Evolutionary conservation across 2,113 vertebrate species (phyloP), one percentile per base, ranked within the genome.

Genomic region (Serilophus lunatus): DNA sequence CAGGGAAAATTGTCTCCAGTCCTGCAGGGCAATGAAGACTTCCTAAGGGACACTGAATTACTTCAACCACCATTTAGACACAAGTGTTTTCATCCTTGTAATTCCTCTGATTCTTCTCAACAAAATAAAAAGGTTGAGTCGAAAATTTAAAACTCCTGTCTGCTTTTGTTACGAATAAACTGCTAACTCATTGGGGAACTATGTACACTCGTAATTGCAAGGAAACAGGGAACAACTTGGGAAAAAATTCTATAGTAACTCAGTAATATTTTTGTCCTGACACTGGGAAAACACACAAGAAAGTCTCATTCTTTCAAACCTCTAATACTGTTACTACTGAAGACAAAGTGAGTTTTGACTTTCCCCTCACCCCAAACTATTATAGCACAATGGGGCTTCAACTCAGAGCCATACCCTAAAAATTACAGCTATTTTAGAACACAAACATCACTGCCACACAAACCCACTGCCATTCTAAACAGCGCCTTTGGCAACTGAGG

Each of bases 371-470:
- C 29, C 18, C 18, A 49, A 25, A 4, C 31, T 18, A 16, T 10
- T n/a, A 31, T 0, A 75, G 35, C 38, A 64, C 17, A 33, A 19
- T 0, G 2, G 12, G 13, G 15, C 33, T 50, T 45, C 24, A 82
- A 76, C 11, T 16, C 49, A n/a, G 63, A 82, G 13, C 13, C 5
- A 7, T 24, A 49, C n/a, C 18, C 19, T 79, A 61, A 81, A 70
- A 53, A 56, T 35, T 6, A 44, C 42, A 59, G 42, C n/a, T 83
- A 10, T 33, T 90, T 75, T 20, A 85, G 42, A 51, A 72, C 47
- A 47, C 1, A 1, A 72, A 42, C 16, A 26, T 45, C 28, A 63
- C 20, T 38, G 38, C 29, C 60, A 72, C 40, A 61, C 20, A 61
- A 57, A 38, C 0, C 0, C 10, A 15, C 1, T 45, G 38, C 50